Conservation (phyloP, 1,140 invertebrate species). For the Zaprionus camerounensis region DNA sequence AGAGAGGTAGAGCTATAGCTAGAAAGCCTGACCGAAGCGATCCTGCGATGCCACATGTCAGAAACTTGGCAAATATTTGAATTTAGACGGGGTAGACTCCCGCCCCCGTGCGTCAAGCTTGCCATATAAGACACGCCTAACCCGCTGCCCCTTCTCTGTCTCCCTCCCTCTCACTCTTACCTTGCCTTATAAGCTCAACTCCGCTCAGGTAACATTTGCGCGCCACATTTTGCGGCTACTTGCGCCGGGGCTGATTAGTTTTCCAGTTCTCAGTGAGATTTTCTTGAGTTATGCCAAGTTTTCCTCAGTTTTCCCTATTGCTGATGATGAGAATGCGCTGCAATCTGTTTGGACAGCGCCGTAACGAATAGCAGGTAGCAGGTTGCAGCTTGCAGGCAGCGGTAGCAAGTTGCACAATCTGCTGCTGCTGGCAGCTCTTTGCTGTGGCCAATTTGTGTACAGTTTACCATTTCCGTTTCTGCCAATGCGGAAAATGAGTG, state of each 20-base stretch:
- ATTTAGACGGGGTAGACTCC: neutral
- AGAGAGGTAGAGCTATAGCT: neutral
- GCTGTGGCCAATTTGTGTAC: constrained; percentile 70
- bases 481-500: constrained; percentile 29
- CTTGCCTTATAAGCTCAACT: neutral
- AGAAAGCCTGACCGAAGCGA: constrained; percentile 17
- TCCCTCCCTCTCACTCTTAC: neutral
- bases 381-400: constrained; percentile 39
- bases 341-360: constrained; percentile 38
- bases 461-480: constrained; percentile 71
- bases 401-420: constrained; percentile 5
- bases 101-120: neutral
- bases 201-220: neutral
- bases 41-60: constrained; percentile 4
- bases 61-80: constrained; percentile 25
- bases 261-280: constrained; percentile 31
- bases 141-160: neutral
- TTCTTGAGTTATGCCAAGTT: constrained; percentile 3
- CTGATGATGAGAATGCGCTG: constrained; percentile 35
- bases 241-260: constrained; percentile 40
- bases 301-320: constrained; percentile 19
- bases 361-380: constrained; percentile 64
- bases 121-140: neutral
- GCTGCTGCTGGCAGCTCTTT: too few species aligned
- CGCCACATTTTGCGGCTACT: constrained; percentile 34